These are phyloP conservation scores for Synergus umbraculus DNA, from an alignment of 2,888 invertebrate species.

Conservation along the genomic window DNA sequence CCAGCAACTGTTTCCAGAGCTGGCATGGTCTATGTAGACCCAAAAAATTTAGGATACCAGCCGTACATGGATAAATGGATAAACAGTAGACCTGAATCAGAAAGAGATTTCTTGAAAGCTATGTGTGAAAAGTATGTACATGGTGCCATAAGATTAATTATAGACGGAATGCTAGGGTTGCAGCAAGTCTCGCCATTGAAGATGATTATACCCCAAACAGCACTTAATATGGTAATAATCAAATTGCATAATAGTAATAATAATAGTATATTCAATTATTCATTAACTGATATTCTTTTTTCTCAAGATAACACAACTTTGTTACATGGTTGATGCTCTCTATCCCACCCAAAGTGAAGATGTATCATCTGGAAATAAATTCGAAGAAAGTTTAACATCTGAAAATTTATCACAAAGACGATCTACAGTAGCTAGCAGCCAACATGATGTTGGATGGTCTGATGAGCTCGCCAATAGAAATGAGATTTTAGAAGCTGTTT, in stretches of 20 bases:
- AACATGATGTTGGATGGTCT: conserved; percentile 75
- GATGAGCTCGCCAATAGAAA: conserved; percentile 76
- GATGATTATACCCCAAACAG: conserved; percentile 90
- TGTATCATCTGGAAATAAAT: conserved; percentile 41
- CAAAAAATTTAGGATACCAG: conserved; percentile 91
- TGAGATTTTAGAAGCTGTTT: conserved; percentile 71
- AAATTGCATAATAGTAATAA: background rate
- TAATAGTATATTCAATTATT: background rate
- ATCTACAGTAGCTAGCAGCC: conserved; percentile 69
- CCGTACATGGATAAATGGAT: conserved; percentile 94
- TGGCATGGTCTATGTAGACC: conserved; percentile 96
- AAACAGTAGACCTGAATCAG: conserved; percentile 78
- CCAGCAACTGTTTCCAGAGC: conserved; percentile 95
- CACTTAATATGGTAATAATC: conserved; percentile 86
- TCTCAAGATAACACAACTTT: conserved; percentile 86
- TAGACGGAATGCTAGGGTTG: conserved; percentile 86
- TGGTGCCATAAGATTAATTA: conserved; percentile 84
- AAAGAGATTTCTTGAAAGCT: conserved; percentile 77
- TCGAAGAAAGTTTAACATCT: conserved; percentile 55
- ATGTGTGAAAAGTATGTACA: conserved; percentile 89
- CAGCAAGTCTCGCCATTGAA: conserved; percentile 86
- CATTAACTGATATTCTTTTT: conserved; percentile 13
- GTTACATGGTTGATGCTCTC: conserved; percentile 88
- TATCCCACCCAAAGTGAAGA: conserved; percentile 74
- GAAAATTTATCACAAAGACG: conserved; percentile 78